phyloP scores from a whole-genome alignment of 2,888 invertebrate species.

The Steinernema carpocapsae region DNA sequence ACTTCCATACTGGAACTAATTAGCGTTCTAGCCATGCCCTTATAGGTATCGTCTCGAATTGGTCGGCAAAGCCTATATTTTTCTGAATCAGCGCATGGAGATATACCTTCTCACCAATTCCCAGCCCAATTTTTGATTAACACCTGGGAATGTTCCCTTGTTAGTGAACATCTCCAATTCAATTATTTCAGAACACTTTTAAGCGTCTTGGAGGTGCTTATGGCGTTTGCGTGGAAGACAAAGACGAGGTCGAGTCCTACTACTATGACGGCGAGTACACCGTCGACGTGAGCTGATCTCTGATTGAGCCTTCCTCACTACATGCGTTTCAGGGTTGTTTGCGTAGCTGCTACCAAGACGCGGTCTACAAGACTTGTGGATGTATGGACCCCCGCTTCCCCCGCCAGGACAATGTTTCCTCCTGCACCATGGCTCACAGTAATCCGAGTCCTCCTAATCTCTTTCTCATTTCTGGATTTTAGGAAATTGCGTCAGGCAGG shows the following conservation, averaged over 20 bases:
- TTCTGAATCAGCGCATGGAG: too few relatives aligned
- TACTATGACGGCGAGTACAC: constrained; percentile 48
- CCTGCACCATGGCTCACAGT: constrained; percentile 40
- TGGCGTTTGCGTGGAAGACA: constrained; percentile 43
- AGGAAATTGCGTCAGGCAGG: constrained; percentile 42
- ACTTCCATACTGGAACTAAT: too few relatives aligned
- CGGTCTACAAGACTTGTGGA: constrained; percentile 37
- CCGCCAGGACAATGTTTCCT: not conserved
- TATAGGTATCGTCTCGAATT: too few relatives aligned
- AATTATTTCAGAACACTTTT: constrained; percentile 36
- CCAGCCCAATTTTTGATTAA: too few relatives aligned
- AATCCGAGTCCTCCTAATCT: not conserved
- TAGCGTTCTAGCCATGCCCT: too few relatives aligned
- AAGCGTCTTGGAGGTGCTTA: constrained; percentile 42
- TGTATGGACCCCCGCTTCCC: constrained; percentile 47
- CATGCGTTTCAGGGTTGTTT: constrained; percentile 36
- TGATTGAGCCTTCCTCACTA: not conserved
- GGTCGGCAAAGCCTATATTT: too few relatives aligned
- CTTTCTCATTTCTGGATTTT: not conserved
- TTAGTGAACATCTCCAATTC: not conserved
- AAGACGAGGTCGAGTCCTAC: constrained; percentile 43
- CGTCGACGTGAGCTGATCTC: constrained; percentile 37
- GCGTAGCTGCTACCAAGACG: constrained; percentile 45
- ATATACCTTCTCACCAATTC: too few relatives aligned
- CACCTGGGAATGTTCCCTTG: too few relatives aligned